Evolutionary conservation across 2,888 invertebrate species (phyloP).

Genomic region (Gibbula magus): DNA sequence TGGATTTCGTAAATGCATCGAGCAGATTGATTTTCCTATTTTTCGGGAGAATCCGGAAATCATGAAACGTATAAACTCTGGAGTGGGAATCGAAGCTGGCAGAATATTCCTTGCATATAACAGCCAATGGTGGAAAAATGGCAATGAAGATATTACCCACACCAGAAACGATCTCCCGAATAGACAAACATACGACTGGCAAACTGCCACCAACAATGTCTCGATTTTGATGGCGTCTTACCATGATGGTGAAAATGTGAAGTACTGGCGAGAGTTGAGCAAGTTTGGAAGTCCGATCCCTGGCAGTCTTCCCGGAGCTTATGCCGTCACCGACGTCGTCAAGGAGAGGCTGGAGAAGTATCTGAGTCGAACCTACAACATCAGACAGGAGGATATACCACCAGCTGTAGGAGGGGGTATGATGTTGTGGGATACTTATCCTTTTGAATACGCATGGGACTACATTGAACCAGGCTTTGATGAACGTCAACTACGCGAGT

Average conservation of each 20-base stretch:
- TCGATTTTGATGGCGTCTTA: background rate
- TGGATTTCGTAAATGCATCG: background rate
- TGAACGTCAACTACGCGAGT: background rate
- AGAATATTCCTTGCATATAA: background rate
- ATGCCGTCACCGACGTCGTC: background rate
- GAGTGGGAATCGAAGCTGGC: background rate
- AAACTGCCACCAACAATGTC: background rate
- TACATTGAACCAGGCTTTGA: background rate
- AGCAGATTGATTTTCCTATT: background rate
- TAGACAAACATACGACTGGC: background rate
- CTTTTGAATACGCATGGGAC: background rate
- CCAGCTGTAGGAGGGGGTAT: background rate
- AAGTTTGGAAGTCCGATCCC: background rate
- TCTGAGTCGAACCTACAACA: background rate
- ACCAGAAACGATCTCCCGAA: background rate
- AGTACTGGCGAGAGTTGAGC: background rate
- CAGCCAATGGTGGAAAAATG: background rate
- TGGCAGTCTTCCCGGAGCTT: background rate
- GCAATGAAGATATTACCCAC: background rate
- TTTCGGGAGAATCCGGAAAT: background rate
- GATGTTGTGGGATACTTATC: background rate
- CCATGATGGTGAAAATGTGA: background rate
- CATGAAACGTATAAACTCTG: background rate
- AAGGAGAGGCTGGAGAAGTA: background rate
- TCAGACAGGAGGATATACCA: background rate